A percentile compares a stretch with the other conserved stretches of the same genome.
Evolutionary conservation across 2,113 vertebrate species (phyloP).

Genomic region (Dryoscopus gambensis): DNA sequence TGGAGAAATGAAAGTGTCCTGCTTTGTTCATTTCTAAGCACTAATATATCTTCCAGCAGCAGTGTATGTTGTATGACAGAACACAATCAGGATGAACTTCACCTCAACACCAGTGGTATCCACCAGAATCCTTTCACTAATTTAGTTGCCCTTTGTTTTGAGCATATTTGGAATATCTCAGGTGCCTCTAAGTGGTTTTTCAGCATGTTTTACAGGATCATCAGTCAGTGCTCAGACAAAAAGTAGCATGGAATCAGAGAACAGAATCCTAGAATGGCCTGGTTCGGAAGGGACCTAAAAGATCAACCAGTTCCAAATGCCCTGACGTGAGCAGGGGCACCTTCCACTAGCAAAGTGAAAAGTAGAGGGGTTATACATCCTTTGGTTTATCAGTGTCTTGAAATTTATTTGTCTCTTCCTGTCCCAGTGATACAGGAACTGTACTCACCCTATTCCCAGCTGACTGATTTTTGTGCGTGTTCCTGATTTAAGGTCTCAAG

Average conservation of each 20-base stretch:
- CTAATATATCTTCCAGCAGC: neutral
- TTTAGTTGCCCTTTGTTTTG: neutral
- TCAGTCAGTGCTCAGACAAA: neutral
- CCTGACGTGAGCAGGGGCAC: accelerated
- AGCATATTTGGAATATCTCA: neutral
- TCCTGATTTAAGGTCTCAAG: neutral
- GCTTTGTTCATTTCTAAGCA: neutral
- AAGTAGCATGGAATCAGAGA: neutral
- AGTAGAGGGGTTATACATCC: neutral
- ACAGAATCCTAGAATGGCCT: neutral
- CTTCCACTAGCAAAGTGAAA: neutral
- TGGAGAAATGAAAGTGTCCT: neutral
- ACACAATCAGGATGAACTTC: neutral
- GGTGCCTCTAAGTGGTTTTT: neutral
- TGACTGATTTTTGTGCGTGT: neutral
- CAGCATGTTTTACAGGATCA: neutral
- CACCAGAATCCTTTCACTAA: neutral
- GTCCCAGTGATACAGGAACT: neutral
- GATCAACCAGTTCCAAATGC: neutral
- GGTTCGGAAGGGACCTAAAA: neutral
- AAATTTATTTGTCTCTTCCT: neutral
- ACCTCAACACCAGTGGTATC: neutral
- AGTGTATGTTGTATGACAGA: neutral
- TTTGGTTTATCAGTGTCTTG: neutral
- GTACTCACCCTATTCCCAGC: neutral